A percentile compares a stretch with the other conserved stretches of the same genome.
These are phyloP conservation scores for Heliconius hermathena DNA, from an alignment of 1,140 invertebrate species.

Conservation along the genomic window DNA sequence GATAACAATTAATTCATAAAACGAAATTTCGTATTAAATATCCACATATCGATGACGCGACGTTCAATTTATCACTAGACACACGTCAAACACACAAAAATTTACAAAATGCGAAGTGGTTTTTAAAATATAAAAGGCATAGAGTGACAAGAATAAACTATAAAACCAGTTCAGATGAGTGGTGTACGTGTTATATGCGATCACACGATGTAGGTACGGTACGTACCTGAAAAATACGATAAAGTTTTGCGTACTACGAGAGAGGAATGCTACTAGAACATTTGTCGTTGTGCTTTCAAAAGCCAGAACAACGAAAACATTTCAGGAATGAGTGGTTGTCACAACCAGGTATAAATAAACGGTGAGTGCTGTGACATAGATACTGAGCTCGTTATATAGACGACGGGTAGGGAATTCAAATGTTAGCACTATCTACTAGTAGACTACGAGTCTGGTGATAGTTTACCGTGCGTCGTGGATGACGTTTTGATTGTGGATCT, in stretches of 20 bases:
- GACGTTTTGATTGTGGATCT: constrained; percentile 26
- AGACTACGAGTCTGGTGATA: constrained; percentile 9
- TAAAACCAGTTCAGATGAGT: constrained; percentile 8
- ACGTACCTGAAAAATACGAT: constrained; percentile 23
- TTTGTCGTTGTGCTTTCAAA: constrained; percentile 41
- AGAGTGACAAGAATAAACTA: background rate
- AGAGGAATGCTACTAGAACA: constrained; percentile 31
- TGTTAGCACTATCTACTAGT: constrained; percentile 30
- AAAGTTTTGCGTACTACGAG: constrained; percentile 23
- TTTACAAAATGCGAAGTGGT: constrained; percentile 2
- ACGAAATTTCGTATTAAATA: background rate
- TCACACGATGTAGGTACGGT: background rate
- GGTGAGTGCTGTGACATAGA: constrained; percentile 44
- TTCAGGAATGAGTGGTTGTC: constrained; percentile 60
- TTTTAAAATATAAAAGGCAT: constrained; percentile 2
- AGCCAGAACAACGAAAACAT: constrained; percentile 58
- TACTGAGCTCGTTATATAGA: constrained; percentile 24
- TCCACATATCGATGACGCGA: background rate
- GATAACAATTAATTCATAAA: too few species aligned
- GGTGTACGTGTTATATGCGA: constrained; percentile 12
- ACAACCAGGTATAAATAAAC: constrained; percentile 58
- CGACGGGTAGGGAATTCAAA: constrained; percentile 52
- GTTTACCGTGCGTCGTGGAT: constrained; percentile 12
- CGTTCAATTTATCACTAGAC: background rate
- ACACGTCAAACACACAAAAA: background rate